Evolutionary conservation across 2,797 vertebrate species (phyloP).

Genomic region (Numenius phaeopus): DNA sequence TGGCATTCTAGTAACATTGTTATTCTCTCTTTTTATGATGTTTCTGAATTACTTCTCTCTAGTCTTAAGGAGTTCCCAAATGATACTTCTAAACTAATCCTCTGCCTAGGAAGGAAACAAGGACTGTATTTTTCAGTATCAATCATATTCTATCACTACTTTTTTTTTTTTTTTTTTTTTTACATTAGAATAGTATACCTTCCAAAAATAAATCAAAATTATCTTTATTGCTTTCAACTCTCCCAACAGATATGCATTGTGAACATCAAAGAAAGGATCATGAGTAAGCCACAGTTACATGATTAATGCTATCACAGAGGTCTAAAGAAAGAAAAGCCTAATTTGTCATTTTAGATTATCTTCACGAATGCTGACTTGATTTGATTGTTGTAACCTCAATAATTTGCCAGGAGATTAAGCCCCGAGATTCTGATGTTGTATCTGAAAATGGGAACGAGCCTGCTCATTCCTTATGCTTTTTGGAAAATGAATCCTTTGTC

Average conservation of each 20-base stretch:
- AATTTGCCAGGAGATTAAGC: slow-evolving; percentile 28
- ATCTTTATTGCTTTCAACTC: slow-evolving; percentile 16
- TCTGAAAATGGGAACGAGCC: background rate
- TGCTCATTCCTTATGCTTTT: slow-evolving; percentile 5
- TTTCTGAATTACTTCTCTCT: background rate
- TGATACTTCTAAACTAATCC: background rate
- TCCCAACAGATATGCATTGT: background rate
- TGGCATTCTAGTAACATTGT: background rate
- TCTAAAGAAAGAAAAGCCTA: background rate
- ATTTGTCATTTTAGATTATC: slow-evolving; percentile 57
- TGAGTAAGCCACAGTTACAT: slow-evolving; percentile 16
- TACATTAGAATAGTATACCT: background rate
- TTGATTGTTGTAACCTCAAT: slow-evolving; percentile 26
- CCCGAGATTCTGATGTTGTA: background rate
- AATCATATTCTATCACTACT: background rate
- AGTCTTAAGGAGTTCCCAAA: background rate
- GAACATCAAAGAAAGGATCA: slow-evolving; percentile 41
- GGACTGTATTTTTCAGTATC: background rate
- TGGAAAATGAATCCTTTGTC: background rate
- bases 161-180: background rate
- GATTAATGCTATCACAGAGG: slow-evolving; percentile 34
- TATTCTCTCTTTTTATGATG: background rate
- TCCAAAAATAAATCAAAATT: slow-evolving; percentile 47
- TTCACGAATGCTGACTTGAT: slow-evolving; percentile 23
- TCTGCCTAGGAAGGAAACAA: background rate